Percentiles rank a stretch among this genome's conserved stretches.
These are phyloP conservation scores for mouse (Mus musculus) DNA, from an alignment of 2,113 vertebrate species.

Conservation along the genomic window GRCm39 chr16:67546501-67547000, in stretches of 20 bases:
- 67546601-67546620: background rate
- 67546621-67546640: no score
- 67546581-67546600: conserved; percentile 16
- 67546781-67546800: conserved; percentile 72
- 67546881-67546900: conserved; percentile 80
- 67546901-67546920: conserved; percentile 78
- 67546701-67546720: background rate
- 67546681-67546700: background rate
- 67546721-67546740: conserved; percentile 6
- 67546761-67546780: conserved; percentile 68
- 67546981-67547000: conserved; percentile 80
- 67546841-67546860: conserved; percentile 61
- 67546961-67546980: conserved; percentile 77
- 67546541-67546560: background rate
- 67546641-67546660: no score
- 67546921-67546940: conserved; percentile 78
- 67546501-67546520: background rate
- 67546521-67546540: conserved; percentile 18
- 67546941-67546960: conserved; percentile 81
- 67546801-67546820: conserved; percentile 74
- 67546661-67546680: no score
- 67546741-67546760: conserved; percentile 46
- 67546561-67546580: background rate
- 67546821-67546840: conserved; percentile 72
- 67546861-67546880: conserved; percentile 72